phyloP scores from a whole-genome alignment of 2,797 vertebrate genomes.

The Liparis tanakae region DNA sequence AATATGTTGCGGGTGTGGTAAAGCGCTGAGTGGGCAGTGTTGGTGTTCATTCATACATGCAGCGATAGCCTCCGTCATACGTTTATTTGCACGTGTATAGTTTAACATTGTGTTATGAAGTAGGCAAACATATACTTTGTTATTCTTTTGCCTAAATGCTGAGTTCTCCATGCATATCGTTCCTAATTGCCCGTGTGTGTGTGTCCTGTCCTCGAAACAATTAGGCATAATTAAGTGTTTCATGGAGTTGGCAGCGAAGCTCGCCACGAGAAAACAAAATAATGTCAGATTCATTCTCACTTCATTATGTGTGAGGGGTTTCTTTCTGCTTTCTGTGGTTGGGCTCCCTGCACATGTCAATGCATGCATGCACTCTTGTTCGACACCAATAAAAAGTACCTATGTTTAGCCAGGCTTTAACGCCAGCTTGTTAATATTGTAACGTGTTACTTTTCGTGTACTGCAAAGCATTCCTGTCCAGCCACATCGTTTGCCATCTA shows the following conservation, averaged over 20 bases:
- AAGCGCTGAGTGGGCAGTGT: conserved; percentile 25
- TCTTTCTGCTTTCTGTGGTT: conserved; percentile 17
- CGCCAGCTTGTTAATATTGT: conserved; percentile 15
- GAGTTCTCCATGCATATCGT: conserved; percentile 58
- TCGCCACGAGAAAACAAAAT: conserved; percentile 23
- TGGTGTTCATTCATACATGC: conserved; percentile 23
- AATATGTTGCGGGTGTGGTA: conserved; percentile 4
- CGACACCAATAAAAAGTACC: conserved; percentile 67
- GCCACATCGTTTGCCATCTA: conserved; percentile 15
- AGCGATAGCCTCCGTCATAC: conserved; percentile 16
- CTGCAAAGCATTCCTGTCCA: conserved; percentile 20
- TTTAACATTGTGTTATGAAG: conserved; percentile 40
- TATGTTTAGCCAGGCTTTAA: conserved; percentile 60
- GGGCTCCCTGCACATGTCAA: conserved; percentile 33
- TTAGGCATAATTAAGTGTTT: conserved; percentile 71
- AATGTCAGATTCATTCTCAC: conserved; percentile 54
- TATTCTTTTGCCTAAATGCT: conserved; percentile 51
- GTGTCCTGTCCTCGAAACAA: conserved; percentile 66
- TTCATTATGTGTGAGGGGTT: conserved; percentile 48
- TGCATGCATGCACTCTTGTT: conserved; percentile 53
- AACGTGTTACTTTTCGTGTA: not conserved
- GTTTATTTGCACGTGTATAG: conserved; percentile 50
- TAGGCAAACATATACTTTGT: conserved; percentile 57
- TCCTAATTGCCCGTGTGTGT: conserved; percentile 73
- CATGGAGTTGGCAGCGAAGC: conserved; percentile 58